Evolutionary conservation across 2,797 vertebrate species (phyloP).

Genomic region (Strix occidentalis): DNA sequence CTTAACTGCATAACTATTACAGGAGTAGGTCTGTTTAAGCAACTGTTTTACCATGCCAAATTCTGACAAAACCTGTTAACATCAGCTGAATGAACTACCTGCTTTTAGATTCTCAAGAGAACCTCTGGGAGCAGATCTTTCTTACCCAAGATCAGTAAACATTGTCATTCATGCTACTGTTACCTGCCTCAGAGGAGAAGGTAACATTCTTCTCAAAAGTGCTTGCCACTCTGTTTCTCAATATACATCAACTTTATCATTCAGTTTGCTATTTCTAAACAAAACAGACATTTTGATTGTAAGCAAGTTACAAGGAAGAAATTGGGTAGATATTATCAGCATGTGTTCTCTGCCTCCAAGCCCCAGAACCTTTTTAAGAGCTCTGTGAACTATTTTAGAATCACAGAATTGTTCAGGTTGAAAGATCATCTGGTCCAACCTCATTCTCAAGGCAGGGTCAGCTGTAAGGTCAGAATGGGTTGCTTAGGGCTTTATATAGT

Average conservation of each 20-base stretch:
- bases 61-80: slow-evolving; percentile 32
- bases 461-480: neutral
- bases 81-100: slow-evolving; percentile 20
- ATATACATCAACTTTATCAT: neutral
- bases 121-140: slow-evolving; percentile 28
- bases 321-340: neutral
- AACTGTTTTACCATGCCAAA: neutral
- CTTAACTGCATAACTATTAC: neutral
- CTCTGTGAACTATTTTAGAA: neutral
- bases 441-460: neutral
- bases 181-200: slow-evolving; percentile 3
- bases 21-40: slow-evolving; percentile 2
- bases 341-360: neutral
- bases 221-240: slow-evolving; percentile 12
- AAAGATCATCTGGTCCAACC: neutral
- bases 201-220: slow-evolving; percentile 22
- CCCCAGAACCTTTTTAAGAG: neutral
- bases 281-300: slow-evolving; percentile 31
- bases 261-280: slow-evolving; percentile 40
- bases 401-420: neutral
- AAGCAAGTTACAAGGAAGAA: neutral
- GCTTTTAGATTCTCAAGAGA: neutral
- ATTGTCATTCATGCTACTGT: slow-evolving; percentile 16
- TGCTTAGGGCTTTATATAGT: neutral
- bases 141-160: slow-evolving; percentile 21